Evolutionary conservation across 2,888 invertebrate genomes (phyloP).

Genomic region (Amphipoea lucens): DNA sequence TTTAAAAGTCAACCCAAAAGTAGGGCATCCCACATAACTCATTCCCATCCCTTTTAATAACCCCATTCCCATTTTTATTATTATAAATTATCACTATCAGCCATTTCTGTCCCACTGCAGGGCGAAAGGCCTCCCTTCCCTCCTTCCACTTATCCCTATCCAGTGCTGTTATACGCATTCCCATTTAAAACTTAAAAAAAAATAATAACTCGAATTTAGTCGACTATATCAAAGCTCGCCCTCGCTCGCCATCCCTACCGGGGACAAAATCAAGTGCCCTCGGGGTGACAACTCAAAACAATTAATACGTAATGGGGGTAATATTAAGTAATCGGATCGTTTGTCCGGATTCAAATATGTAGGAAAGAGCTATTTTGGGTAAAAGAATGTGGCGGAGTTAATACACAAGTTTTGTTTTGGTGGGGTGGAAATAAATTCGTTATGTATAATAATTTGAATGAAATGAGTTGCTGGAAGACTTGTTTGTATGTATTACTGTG

Average conservation of each 20-base stretch:
- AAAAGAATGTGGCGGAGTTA: background rate
- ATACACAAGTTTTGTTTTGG: slow-evolving; percentile 5
- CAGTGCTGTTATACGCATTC: too few relatives aligned
- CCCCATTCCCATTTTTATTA: too few relatives aligned
- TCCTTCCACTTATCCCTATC: too few relatives aligned
- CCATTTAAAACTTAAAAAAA: background rate
- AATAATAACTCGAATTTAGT: slow-evolving; percentile 11
- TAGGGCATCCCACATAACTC: too few relatives aligned
- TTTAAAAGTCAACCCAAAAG: background rate
- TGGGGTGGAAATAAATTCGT: background rate
- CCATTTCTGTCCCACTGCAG: too few relatives aligned
- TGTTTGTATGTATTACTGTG: background rate
- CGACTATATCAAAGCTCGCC: slow-evolving; percentile 18
- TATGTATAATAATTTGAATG: background rate
- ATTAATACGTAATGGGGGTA: slow-evolving; percentile 58
- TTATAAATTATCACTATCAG: too few relatives aligned
- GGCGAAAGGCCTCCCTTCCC: too few relatives aligned
- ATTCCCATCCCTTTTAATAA: too few relatives aligned
- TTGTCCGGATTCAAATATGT: slow-evolving; percentile 37
- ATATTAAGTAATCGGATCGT: slow-evolving; percentile 56
- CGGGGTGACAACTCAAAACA: slow-evolving; percentile 58
- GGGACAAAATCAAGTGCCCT: slow-evolving; percentile 52
- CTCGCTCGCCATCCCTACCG: slow-evolving; percentile 35
- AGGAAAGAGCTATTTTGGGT: slow-evolving; percentile 26
- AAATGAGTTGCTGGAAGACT: background rate